These are phyloP conservation scores for Brienomyrus longianalis DNA, from an alignment of 2,113 vertebrate species.

Conservation along the genomic window DNA sequence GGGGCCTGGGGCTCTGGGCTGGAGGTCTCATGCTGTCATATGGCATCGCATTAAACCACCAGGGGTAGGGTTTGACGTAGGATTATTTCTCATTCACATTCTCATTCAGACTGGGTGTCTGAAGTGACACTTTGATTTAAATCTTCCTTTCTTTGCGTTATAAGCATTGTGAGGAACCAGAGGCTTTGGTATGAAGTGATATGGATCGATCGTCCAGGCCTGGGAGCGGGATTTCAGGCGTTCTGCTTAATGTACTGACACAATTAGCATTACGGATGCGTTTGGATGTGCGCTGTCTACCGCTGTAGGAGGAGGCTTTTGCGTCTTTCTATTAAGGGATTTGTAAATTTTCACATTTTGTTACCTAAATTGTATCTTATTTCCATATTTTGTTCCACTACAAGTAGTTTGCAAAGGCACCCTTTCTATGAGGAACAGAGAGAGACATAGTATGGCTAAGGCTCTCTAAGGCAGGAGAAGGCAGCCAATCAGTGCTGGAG, in stretches of 20 bases:
- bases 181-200: background rate
- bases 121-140: background rate
- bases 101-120: background rate
- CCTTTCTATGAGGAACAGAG: background rate
- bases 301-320: background rate
- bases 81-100: background rate
- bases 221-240: background rate
- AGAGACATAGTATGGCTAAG: background rate
- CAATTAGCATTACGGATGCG: background rate
- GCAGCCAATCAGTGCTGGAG: background rate
- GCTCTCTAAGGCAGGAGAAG: background rate
- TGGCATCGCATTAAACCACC: background rate
- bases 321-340: background rate
- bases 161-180: background rate
- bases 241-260: background rate
- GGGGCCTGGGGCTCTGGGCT: background rate
- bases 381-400: background rate
- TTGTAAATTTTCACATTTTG: background rate
- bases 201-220: background rate
- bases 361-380: background rate
- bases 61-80: background rate
- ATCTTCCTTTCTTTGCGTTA: background rate
- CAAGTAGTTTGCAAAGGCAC: background rate
- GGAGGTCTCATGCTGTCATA: background rate
- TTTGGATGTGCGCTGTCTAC: background rate